phyloP scores from a whole-genome alignment of 2,888 invertebrate species.

The Deilephila elpenor region DNA sequence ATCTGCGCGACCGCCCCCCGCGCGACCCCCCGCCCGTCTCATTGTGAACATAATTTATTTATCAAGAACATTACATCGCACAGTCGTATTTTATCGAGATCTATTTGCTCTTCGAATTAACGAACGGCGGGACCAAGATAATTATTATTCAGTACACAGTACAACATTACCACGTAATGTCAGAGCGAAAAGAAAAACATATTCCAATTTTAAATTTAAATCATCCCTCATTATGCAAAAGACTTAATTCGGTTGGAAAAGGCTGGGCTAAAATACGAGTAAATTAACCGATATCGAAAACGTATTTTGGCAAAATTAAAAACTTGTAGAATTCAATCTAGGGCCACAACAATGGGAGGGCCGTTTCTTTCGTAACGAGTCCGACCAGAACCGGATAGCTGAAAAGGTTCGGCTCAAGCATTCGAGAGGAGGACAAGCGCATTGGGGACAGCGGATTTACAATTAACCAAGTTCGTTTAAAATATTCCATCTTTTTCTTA shows the following conservation, averaged over 20 bases:
- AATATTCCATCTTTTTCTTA: not conserved
- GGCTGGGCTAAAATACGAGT: slow-evolving; percentile 10
- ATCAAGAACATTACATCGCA: slow-evolving; percentile 39
- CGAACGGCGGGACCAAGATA: not conserved
- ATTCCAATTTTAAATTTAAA: slow-evolving; percentile 8
- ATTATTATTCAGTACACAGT: slow-evolving; percentile 4
- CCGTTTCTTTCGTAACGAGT: slow-evolving; percentile 44
- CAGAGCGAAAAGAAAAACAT: slow-evolving; percentile 1
- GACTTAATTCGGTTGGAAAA: slow-evolving; percentile 1
- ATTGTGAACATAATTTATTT: slow-evolving; percentile 49
- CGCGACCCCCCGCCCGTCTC: slow-evolving; percentile 34
- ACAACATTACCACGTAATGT: not conserved
- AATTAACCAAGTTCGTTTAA: not conserved
- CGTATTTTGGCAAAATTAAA: slow-evolving; percentile 41
- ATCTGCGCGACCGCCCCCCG: slow-evolving; percentile 34
- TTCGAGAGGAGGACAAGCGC: not conserved
- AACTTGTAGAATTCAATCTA: slow-evolving; percentile 54
- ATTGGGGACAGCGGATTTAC: slow-evolving; percentile 8
- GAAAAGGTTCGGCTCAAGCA: slow-evolving; percentile 31
- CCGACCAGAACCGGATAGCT: slow-evolving; percentile 42
- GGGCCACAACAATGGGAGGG: slow-evolving; percentile 50
- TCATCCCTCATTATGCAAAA: slow-evolving; percentile 9
- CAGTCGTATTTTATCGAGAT: slow-evolving; percentile 16
- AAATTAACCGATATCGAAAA: slow-evolving; percentile 31
- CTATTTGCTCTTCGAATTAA: slow-evolving; percentile 24